Percentiles rank a stretch among this genome's conserved stretches.
phyloP scores from a whole-genome alignment of 2,797 vertebrate genomes.

The Hafferia zeledoni region DNA sequence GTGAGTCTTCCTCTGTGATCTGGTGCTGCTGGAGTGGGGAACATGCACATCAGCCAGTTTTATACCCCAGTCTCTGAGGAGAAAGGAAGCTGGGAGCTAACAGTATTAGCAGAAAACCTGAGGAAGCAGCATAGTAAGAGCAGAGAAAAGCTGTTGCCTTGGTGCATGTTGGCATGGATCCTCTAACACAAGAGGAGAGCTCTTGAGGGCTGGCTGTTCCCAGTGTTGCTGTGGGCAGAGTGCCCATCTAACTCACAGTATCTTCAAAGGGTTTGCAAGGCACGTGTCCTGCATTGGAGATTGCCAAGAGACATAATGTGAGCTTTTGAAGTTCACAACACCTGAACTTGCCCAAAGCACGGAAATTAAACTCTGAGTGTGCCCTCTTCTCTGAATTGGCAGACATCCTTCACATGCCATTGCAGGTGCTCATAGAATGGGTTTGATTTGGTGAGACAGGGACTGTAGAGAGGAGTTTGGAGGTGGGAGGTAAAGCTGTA shows the following conservation, averaged over 20 bases:
- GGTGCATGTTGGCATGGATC: neutral
- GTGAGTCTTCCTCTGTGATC: neutral
- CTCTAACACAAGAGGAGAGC: neutral
- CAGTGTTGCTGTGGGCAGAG: neutral
- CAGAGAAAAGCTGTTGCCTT: neutral
- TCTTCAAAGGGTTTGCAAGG: neutral
- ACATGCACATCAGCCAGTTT: neutral
- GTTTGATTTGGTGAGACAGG: neutral
- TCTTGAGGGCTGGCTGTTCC: neutral
- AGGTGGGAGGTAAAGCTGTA: neutral
- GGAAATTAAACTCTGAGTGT: neutral
- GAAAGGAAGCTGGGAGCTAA: neutral
- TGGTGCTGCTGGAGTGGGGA: neutral
- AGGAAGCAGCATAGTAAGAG: neutral
- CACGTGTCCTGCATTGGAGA: neutral
- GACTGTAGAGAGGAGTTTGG: neutral
- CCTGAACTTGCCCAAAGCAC: neutral
- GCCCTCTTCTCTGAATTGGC: neutral
- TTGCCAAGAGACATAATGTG: neutral
- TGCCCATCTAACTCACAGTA: neutral
- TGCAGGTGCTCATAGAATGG: rapidly evolving
- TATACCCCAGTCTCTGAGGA: neutral
- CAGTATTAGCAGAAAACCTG: neutral
- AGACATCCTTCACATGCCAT: neutral
- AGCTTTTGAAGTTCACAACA: neutral